phyloP scores from a whole-genome alignment of 2,888 invertebrate genomes.

The Caenorhabditis sp. region DNA sequence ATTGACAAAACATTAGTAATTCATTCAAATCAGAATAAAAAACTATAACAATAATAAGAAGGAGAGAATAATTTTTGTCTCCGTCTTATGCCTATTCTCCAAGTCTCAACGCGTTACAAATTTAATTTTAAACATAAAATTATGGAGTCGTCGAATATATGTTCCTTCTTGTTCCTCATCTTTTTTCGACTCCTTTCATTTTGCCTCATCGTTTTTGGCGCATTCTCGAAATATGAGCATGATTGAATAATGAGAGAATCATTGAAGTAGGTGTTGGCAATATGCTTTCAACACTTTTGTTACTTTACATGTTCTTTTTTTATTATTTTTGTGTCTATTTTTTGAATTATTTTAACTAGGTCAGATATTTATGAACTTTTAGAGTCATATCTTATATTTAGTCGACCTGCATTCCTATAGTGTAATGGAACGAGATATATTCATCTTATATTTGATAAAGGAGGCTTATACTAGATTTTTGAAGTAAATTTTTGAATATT shows the following conservation, averaged over 20 bases:
- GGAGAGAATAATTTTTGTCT: background rate
- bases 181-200: background rate
- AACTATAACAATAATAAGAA: too few species aligned
- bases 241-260: background rate
- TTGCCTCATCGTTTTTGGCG: background rate
- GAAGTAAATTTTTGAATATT: too few species aligned
- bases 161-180: background rate
- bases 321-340: too few species aligned
- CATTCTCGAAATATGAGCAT: background rate
- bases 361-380: too few species aligned
- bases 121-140: conserved; percentile 1
- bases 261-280: background rate
- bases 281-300: background rate
- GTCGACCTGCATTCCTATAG: too few species aligned
- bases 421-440: too few species aligned
- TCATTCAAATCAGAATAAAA: too few species aligned
- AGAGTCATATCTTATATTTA: too few species aligned
- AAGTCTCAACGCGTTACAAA: background rate
- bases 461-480: too few species aligned
- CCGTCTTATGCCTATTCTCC: background rate
- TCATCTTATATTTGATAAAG: too few species aligned
- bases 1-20: too few species aligned
- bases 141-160: conserved; percentile 1
- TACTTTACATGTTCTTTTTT: background rate
- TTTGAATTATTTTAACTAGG: too few species aligned